Evolutionary conservation across 2,797 vertebrate species (phyloP).

Genomic region (Silurus lanzhouensis): DNA sequence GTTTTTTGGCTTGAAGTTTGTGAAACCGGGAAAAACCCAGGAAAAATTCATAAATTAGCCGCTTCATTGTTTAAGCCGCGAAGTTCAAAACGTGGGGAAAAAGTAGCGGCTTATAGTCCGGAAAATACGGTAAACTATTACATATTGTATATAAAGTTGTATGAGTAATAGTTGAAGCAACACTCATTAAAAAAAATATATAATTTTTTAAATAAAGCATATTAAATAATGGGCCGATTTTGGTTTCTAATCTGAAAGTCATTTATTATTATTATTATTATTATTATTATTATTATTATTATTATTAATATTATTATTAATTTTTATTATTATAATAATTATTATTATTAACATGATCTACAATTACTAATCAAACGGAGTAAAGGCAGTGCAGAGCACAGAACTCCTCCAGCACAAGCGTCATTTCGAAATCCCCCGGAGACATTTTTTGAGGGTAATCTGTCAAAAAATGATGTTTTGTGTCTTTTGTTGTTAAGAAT

Average conservation of each 20-base stretch:
- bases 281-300: neutral
- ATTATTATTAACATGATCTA: neutral
- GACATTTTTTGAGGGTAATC: neutral
- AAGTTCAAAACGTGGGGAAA: too few relatives aligned
- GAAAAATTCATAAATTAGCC: too few relatives aligned
- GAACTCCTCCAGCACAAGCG: neutral
- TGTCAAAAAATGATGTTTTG: neutral
- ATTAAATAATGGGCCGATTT: conserved; percentile 1
- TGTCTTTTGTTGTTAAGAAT: neutral
- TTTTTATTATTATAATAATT: too few relatives aligned
- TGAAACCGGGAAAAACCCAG: too few relatives aligned
- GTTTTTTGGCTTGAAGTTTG: too few relatives aligned
- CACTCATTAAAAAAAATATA: neutral
- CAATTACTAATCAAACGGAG: neutral
- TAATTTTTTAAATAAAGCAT: neutral
- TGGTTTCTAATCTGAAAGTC: neutral
- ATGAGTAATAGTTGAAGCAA: neutral
- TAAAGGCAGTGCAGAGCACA: neutral
- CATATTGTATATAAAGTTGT: neutral
- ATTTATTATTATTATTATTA: neutral
- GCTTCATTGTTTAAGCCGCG: too few relatives aligned
- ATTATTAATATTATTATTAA: neutral
- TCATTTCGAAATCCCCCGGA: neutral
- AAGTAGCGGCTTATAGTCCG: too few relatives aligned
- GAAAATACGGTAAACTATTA: neutral